Percentiles rank a stretch among this genome's conserved stretches.
Conservation (phyloP, 2,888 invertebrate genomes). For the Polyploca ridens region DNA sequence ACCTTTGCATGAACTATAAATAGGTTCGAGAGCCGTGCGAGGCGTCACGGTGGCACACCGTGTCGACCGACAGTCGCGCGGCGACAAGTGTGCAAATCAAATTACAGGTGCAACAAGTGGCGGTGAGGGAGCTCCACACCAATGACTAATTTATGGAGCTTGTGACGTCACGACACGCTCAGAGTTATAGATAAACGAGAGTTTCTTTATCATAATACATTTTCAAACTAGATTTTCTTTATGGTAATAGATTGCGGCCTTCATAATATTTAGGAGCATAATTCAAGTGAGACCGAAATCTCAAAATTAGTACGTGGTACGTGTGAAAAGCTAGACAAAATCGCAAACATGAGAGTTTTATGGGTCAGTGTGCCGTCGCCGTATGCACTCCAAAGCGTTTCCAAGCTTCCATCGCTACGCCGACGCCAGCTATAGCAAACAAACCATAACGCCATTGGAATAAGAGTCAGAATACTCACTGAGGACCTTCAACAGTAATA, state of each 20-base stretch:
- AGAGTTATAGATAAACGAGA: background rate
- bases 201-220: background rate
- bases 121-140: background rate
- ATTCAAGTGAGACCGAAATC: slow-evolving; percentile 13
- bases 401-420: background rate
- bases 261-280: slow-evolving; percentile 1
- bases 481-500: background rate
- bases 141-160: background rate
- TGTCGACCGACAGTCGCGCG: background rate
- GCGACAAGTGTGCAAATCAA: slow-evolving; percentile 19
- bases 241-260: background rate
- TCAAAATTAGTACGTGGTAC: slow-evolving; percentile 11
- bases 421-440: background rate
- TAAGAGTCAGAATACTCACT: background rate
- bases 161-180: background rate
- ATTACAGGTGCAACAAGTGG: slow-evolving; percentile 18
- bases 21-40: background rate
- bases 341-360: slow-evolving; percentile 32
- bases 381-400: slow-evolving; percentile 9
- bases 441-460: background rate
- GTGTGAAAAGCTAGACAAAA: slow-evolving; percentile 24
- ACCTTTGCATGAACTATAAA: background rate
- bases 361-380: slow-evolving; percentile 32
- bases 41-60: background rate
- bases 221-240: background rate